These are phyloP conservation scores for Halichoerus grypus DNA, from an alignment of 2,113 vertebrate species.

Conservation along the genomic window DNA sequence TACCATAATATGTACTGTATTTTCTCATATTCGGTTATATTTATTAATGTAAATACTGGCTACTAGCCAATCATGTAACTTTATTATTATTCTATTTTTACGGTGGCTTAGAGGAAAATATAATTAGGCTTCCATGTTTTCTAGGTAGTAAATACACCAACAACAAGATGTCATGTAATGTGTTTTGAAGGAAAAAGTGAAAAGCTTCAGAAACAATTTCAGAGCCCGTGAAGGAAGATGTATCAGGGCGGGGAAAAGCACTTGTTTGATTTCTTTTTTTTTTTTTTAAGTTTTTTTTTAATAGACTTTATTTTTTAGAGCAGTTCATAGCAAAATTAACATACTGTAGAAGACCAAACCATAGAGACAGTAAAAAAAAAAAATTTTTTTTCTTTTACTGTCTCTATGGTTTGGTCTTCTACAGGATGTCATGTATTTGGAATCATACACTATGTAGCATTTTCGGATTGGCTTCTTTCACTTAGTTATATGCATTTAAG, in stretches of 20 bases:
- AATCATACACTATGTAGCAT: not conserved
- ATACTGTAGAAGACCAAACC: too few species aligned
- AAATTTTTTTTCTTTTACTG: not conserved
- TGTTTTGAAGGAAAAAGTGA: not conserved
- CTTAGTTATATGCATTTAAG: not conserved
- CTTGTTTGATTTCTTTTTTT: not conserved
- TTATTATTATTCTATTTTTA: constrained; percentile 25
- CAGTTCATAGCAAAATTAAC: not conserved
- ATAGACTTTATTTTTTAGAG: not conserved
- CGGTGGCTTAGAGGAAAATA: not conserved
- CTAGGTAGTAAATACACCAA: not conserved
- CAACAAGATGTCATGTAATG: not conserved
- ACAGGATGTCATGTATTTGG: not conserved
- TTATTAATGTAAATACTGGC: constrained; percentile 27
- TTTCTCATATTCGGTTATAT: not conserved
- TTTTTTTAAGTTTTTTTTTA: not conserved
- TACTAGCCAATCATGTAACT: not conserved
- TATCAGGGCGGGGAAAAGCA: not conserved
- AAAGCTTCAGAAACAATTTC: constrained; percentile 33
- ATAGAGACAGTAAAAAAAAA: too few species aligned
- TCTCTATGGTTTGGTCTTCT: not conserved
- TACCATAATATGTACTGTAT: not conserved
- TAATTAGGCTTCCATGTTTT: not conserved
- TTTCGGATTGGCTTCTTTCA: not conserved
- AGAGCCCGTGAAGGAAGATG: not conserved